Conservation (phyloP, 2,888 invertebrate species). For the Drosophila infuscata region DNA sequence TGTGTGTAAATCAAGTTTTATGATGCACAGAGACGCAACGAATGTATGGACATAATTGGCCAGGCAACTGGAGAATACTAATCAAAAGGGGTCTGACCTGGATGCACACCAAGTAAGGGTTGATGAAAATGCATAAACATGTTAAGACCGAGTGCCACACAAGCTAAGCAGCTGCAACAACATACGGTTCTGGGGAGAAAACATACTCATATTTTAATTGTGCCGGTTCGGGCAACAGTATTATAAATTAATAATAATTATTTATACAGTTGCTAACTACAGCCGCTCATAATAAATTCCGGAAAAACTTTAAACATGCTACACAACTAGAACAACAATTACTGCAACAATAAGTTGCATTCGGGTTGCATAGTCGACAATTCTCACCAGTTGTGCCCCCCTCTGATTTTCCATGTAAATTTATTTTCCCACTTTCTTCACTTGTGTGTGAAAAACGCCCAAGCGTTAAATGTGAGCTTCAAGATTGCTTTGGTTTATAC, state of each 20-base stretch:
- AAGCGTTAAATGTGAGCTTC: slow-evolving; percentile 48
- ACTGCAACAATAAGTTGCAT: slow-evolving; percentile 63
- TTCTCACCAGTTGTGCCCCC: slow-evolving; percentile 61
- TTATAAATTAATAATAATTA: slow-evolving; percentile 78
- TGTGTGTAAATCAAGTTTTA: slow-evolving; percentile 48
- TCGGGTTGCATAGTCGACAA: slow-evolving; percentile 48
- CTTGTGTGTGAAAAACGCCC: slow-evolving; percentile 67
- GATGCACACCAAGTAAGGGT: neutral
- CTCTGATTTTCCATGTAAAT: slow-evolving; percentile 64
- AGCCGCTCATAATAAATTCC: slow-evolving; percentile 70
- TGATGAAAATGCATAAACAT: slow-evolving; percentile 29
- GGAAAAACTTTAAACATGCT: slow-evolving; percentile 61
- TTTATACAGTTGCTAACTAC: slow-evolving; percentile 67
- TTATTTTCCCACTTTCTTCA: slow-evolving; percentile 43
- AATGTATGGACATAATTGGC: slow-evolving; percentile 35
- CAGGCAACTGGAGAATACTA: slow-evolving; percentile 39
- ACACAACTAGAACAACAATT: slow-evolving; percentile 50
- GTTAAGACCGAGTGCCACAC: neutral
- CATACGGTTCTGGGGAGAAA: neutral
- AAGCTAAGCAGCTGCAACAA: slow-evolving; percentile 2
- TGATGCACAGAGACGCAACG: slow-evolving; percentile 19
- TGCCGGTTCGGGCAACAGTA: slow-evolving; percentile 48
- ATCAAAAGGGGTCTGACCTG: slow-evolving; percentile 37
- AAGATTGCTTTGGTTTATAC: slow-evolving; percentile 2
- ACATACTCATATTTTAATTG: slow-evolving; percentile 57